Evolutionary conservation across 1,140 invertebrate genomes (phyloP).

Genomic region (Pachyrhynchus sulphureomaculatus): DNA sequence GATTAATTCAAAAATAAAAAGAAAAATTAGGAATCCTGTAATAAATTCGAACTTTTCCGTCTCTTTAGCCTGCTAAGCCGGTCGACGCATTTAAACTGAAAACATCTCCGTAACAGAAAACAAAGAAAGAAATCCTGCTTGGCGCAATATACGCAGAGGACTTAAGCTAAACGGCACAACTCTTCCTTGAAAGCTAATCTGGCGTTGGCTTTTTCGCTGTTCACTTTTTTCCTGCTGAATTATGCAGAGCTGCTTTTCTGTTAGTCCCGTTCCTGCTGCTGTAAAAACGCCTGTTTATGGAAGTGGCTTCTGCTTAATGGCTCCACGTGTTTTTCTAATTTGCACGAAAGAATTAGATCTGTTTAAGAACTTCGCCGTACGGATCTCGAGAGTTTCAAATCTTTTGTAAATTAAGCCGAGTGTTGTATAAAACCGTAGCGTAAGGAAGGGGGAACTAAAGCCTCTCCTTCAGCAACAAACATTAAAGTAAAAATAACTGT

Average conservation of each 20-base stretch:
- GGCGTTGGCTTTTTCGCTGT: slow-evolving; percentile 1
- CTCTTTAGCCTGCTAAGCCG: no score
- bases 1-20: no score
- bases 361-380: not conserved
- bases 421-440: no score
- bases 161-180: not conserved
- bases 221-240: slow-evolving; percentile 6
- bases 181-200: not conserved
- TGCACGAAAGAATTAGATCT: not conserved
- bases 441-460: no score
- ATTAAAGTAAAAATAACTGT: no score
- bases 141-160: not conserved
- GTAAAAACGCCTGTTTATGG: slow-evolving; percentile 8
- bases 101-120: no score
- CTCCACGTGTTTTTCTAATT: not conserved
- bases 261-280: not conserved
- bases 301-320: not conserved
- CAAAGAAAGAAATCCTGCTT: no score
- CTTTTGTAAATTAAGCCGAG: no score
- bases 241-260: not conserved
- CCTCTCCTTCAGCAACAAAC: no score
- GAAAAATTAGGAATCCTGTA: no score
- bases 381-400: not conserved
- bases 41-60: no score
- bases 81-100: no score